Conservation (phyloP, 2,888 invertebrate species). For the Drosophila tripunctata region DNA sequence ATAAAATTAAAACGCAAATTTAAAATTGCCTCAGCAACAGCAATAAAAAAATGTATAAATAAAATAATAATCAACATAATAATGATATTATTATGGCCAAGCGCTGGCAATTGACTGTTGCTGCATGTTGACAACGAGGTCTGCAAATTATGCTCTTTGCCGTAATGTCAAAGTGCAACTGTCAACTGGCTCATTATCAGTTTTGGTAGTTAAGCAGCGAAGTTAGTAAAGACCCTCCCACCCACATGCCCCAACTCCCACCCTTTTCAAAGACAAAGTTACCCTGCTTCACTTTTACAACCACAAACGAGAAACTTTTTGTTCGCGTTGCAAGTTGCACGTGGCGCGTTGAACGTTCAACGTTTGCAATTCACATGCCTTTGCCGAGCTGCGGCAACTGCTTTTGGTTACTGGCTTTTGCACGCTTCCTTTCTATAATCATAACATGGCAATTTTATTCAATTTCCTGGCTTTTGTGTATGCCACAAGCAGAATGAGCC, state of each 20-base stretch:
- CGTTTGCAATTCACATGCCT: not conserved
- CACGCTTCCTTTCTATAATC: constrained; percentile 66
- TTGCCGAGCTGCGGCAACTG: not conserved
- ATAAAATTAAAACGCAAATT: constrained; percentile 78
- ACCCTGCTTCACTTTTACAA: constrained; percentile 10
- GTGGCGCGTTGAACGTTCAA: constrained; percentile 1
- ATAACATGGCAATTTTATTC: constrained; percentile 75
- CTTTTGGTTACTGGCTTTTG: constrained; percentile 27
- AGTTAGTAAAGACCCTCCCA: constrained; percentile 44
- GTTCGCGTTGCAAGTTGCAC: constrained; percentile 18
- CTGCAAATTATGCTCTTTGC: constrained; percentile 20
- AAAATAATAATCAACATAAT: constrained; percentile 4
- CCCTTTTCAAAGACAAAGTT: not conserved
- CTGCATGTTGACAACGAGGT: constrained; percentile 1
- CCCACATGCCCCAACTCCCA: too few relatives aligned
- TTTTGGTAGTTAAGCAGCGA: constrained; percentile 21
- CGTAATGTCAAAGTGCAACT: constrained; percentile 47
- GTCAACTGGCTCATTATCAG: constrained; percentile 61
- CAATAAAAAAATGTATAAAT: constrained; percentile 4
- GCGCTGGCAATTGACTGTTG: constrained; percentile 4
- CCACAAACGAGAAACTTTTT: constrained; percentile 45
- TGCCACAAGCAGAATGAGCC: constrained; percentile 32
- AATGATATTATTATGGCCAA: constrained; percentile 30
- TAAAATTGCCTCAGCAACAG: constrained; percentile 39
- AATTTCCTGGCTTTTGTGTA: constrained; percentile 70